These are phyloP conservation scores for Fukomys damarensis DNA, from an alignment of 2,113 vertebrate genomes.

Conservation along the genomic window DNA sequence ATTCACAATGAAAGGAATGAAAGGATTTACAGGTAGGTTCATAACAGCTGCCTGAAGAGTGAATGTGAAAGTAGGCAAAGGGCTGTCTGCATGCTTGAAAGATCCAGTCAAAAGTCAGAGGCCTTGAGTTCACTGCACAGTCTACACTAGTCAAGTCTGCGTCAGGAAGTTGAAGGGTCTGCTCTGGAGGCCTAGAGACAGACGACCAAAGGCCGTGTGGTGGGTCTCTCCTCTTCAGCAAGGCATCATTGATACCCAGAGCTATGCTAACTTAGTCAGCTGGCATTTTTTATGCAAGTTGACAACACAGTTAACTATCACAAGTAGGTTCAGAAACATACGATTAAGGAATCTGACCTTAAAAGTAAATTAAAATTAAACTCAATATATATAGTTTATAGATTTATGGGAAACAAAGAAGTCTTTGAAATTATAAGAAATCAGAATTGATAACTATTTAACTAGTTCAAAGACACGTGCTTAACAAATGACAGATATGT, in stretches of 20 bases:
- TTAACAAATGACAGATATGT: neutral
- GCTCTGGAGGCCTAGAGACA: too few relatives aligned
- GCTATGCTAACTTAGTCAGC: too few relatives aligned
- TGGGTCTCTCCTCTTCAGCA: too few relatives aligned
- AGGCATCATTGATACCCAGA: too few relatives aligned
- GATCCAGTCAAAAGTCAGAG: too few relatives aligned
- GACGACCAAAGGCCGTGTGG: too few relatives aligned
- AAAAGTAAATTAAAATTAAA: slow-evolving; percentile 39
- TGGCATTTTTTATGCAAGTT: too few relatives aligned
- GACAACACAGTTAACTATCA: too few relatives aligned
- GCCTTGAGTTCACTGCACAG: too few relatives aligned
- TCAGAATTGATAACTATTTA: neutral
- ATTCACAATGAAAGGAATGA: neutral
- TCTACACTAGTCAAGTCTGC: too few relatives aligned
- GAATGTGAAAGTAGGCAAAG: neutral
- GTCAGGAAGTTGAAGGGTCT: too few relatives aligned
- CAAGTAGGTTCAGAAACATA: neutral
- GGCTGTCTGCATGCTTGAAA: too few relatives aligned
- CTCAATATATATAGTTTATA: neutral
- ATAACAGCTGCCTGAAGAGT: neutral
- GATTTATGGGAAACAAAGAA: neutral
- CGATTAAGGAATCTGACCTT: neutral
- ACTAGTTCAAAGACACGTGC: neutral
- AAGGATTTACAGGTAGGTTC: neutral
- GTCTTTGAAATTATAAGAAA: neutral